Base-by-base conservation (phyloP, 2,113 vertebrate genomes). In the Herpailurus yagouaroundi region DNA sequence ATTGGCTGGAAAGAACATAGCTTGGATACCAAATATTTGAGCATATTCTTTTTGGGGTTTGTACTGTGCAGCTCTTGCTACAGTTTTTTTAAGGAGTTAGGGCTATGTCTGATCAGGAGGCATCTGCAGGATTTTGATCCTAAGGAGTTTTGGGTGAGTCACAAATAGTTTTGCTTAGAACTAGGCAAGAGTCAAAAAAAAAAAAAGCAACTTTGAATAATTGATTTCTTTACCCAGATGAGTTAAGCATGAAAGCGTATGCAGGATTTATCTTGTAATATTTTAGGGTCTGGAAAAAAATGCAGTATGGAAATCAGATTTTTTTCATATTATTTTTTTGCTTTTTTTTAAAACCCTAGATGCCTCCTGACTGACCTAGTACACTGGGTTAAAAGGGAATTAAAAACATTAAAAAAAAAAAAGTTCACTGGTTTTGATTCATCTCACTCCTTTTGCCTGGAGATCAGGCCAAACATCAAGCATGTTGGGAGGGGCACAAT, bases 391-490 rank as follows among this genome's bases (percentile, higher is more conserved):
- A 98, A 98, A 98, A 98, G 98, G 98, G 98, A 98, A 99, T 98
- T 98, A 94, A 68, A 98, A 98, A 98, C 97, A 98, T 98, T 98
- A 84, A 96, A 76, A 95, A 79, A 36, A 36, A 98, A 98, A 98
- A 98, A 99, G 97, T 98, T 98, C 98, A 98, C 98, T 92, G 97
- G 98, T 98, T 99, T 98, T 97, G 98, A 98, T 99, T 99, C 97
- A 96, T 98, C 99, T 99, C 99, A 98, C 97, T 99, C 99, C 98
- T 98, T 98, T 98, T 99, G 99, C 99, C 99, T 99, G 99, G 98
- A 99, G 97, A 99, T 99, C 99, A 99, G 99, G 99, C 99, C 99
- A 99, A 99, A 99, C 99, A 98, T 98, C 99, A 99, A 99, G 99
- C 99, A 99, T 99, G 98, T 98, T 99, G 99, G 99, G 99, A 99